Evolutionary conservation across 2,888 invertebrate genomes (phyloP).

Genomic region (Ethmia dodecea): DNA sequence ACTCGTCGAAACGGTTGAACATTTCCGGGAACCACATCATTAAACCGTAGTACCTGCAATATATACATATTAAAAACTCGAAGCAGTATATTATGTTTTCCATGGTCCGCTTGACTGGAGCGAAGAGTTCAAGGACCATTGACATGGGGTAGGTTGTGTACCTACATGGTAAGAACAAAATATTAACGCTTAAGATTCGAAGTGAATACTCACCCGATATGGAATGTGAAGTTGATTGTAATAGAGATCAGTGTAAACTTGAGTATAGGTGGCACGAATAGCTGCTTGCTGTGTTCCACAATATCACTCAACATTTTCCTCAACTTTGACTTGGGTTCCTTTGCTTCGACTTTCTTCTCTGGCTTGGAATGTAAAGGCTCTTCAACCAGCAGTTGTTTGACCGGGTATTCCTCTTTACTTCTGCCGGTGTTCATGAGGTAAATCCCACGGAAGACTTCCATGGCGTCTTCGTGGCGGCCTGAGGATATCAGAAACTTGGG

Average conservation of each 20-base stretch:
- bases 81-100: no score
- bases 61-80: no score
- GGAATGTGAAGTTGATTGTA: slow-evolving; percentile 94
- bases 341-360: slow-evolving; percentile 79
- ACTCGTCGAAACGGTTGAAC: slow-evolving; percentile 93
- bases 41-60: slow-evolving; percentile 90
- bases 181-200: no score
- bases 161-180: no score
- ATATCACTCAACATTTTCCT: slow-evolving; percentile 86
- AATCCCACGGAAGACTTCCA: slow-evolving; percentile 88
- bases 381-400: slow-evolving; percentile 82
- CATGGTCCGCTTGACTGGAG: no score
- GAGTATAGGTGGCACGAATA: slow-evolving; percentile 88
- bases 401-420: slow-evolving; percentile 85
- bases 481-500: slow-evolving; percentile 91
- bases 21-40: slow-evolving; percentile 99
- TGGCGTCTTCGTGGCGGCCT: slow-evolving; percentile 87
- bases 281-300: slow-evolving; percentile 87
- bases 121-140: no score
- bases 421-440: slow-evolving; percentile 89
- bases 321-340: slow-evolving; percentile 81
- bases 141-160: no score
- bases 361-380: slow-evolving; percentile 63
- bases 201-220: slow-evolving; percentile 90
- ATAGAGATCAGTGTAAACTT: slow-evolving; percentile 91